Conservation (phyloP, 2,888 invertebrate species). For the Cantharis lateralis region DNA sequence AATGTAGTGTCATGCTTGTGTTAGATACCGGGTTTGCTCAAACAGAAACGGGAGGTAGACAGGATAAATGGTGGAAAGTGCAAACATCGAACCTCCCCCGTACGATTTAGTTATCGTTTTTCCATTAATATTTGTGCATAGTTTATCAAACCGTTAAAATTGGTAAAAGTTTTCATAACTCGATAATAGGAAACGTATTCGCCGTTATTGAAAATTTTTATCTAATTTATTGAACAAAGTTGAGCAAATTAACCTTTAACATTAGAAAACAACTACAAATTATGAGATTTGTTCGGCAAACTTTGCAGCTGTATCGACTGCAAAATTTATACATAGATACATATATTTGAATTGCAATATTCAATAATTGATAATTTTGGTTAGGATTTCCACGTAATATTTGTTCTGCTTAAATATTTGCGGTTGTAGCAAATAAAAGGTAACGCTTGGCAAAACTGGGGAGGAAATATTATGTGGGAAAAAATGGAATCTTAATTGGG, state of each 20-base stretch:
- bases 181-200: neutral
- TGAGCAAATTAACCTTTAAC: neutral
- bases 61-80: neutral
- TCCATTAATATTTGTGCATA: neutral
- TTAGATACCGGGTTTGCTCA: neutral
- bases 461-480: neutral
- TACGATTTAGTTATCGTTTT: neutral
- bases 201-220: neutral
- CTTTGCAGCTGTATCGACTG: neutral
- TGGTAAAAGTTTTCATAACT: neutral
- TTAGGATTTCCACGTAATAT: neutral
- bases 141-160: neutral
- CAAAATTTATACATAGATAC: neutral
- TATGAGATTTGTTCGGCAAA: neutral
- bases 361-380: neutral
- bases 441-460: neutral
- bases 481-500: neutral
- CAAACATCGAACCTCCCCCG: neutral
- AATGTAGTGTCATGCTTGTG: neutral
- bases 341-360: neutral
- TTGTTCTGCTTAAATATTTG: neutral
- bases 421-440: neutral
- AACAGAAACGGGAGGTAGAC: neutral
- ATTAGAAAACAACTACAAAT: neutral
- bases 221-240: neutral